phyloP scores from a whole-genome alignment of 1,140 invertebrate species.

The Ceratosolen fusciceps region DNA sequence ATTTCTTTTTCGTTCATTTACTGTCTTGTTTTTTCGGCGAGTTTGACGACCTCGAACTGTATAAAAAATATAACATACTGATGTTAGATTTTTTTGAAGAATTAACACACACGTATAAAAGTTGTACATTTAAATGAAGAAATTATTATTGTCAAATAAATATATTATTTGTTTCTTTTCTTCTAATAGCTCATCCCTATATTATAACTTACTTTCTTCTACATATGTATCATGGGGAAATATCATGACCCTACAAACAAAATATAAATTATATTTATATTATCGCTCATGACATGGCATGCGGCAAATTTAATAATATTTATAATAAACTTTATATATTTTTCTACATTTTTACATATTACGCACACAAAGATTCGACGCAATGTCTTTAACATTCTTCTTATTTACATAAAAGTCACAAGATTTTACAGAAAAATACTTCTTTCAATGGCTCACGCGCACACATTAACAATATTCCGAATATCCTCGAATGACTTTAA shows the following conservation, averaged over 20 bases:
- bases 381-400: background rate
- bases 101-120: background rate
- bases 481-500: background rate
- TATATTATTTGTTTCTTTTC: background rate
- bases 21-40: constrained; percentile 25
- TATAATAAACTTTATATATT: constrained; percentile 8
- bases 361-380: constrained; percentile 15
- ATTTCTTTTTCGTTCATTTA: constrained; percentile 21
- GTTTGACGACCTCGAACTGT: constrained; percentile 40
- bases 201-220: constrained; percentile 1
- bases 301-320: background rate
- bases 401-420: constrained; percentile 22
- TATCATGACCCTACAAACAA: background rate
- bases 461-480: background rate
- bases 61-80: constrained; percentile 48
- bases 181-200: background rate
- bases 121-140: background rate
- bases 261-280: constrained; percentile 10
- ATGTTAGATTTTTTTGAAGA: constrained; percentile 22
- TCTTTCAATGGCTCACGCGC: background rate
- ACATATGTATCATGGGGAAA: background rate
- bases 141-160: background rate
- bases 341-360: background rate
- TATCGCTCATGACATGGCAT: constrained; percentile 1
- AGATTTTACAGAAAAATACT: constrained; percentile 9